Evolutionary conservation across 2,888 invertebrate species (phyloP).

Genomic region (Acholoe squamosa): DNA sequence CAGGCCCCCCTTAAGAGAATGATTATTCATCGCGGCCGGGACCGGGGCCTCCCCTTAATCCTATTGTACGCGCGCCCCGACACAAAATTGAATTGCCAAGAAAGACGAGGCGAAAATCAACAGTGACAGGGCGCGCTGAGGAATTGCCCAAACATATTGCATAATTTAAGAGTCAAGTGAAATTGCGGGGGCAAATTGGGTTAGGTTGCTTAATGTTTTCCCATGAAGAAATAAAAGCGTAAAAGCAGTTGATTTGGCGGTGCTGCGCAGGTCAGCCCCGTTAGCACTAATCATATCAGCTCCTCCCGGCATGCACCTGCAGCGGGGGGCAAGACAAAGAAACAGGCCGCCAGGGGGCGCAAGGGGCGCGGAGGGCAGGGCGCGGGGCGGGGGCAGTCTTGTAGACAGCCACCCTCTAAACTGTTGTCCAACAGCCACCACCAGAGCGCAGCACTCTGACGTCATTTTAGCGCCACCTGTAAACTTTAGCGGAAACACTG

Average conservation of each 20-base stretch:
- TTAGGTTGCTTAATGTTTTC: slow-evolving; percentile 65
- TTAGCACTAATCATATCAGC: slow-evolving; percentile 64
- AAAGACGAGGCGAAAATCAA: slow-evolving; percentile 63
- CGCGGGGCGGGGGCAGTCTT: slow-evolving; percentile 14
- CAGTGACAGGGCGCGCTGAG: slow-evolving; percentile 59
- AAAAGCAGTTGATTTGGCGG: slow-evolving; percentile 64
- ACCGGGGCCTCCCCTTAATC: slow-evolving; percentile 52
- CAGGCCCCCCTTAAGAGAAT: slow-evolving; percentile 61
- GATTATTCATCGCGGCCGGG: slow-evolving; percentile 62
- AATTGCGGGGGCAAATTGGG: slow-evolving; percentile 64
- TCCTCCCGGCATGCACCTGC: slow-evolving; percentile 22
- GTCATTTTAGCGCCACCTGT: slow-evolving; percentile 44
- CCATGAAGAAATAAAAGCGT: slow-evolving; percentile 66
- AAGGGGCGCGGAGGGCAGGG: neutral
- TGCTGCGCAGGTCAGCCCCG: slow-evolving; percentile 23
- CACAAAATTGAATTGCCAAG: slow-evolving; percentile 65
- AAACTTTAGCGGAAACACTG: slow-evolving; percentile 53
- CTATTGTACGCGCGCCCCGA: slow-evolving; percentile 58
- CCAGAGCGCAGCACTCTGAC: neutral
- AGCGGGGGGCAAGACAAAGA: slow-evolving; percentile 63
- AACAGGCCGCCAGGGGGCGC: slow-evolving; percentile 55
- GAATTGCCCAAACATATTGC: slow-evolving; percentile 66
- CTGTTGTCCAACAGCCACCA: slow-evolving; percentile 55
- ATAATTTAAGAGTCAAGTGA: slow-evolving; percentile 66
- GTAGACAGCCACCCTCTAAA: slow-evolving; percentile 55